Conservation (phyloP, 2,113 vertebrate genomes). For the Cyprinodon brontotheroides region DNA sequence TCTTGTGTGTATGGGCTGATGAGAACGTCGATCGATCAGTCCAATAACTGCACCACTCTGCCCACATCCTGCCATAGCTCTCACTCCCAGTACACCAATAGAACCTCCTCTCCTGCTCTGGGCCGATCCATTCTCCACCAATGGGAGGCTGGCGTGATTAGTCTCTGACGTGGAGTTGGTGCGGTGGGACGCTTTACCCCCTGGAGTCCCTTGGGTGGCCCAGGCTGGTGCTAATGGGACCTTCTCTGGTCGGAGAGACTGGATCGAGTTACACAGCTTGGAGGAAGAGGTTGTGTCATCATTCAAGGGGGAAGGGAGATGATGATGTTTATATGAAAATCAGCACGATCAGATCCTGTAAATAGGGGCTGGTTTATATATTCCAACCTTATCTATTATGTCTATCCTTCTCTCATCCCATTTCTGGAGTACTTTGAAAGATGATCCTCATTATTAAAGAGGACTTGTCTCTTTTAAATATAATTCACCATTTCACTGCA, state of each 20-base stretch:
- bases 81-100: slow-evolving; percentile 66
- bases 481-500: neutral
- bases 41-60: slow-evolving; percentile 44
- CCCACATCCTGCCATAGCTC: slow-evolving; percentile 46
- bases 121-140: slow-evolving; percentile 75
- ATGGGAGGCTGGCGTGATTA: slow-evolving; percentile 64
- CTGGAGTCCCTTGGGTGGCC: slow-evolving; percentile 60
- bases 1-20: slow-evolving; percentile 49
- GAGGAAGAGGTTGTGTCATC: slow-evolving; percentile 43
- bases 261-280: slow-evolving; percentile 69
- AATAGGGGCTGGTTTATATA: neutral
- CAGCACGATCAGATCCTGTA: slow-evolving; percentile 13
- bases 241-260: slow-evolving; percentile 53
- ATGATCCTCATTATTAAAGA: neutral
- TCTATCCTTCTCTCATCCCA: neutral
- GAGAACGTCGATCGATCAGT: slow-evolving; percentile 63
- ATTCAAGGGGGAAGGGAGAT: slow-evolving; percentile 16
- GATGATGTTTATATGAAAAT: slow-evolving; percentile 20
- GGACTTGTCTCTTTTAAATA: neutral
- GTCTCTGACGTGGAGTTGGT: slow-evolving; percentile 27
- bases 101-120: slow-evolving; percentile 72
- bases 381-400: neutral
- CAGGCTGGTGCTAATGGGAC: slow-evolving; percentile 73
- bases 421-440: too few relatives aligned
- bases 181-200: slow-evolving; percentile 55